Evolutionary conservation across 2,888 invertebrate genomes (phyloP), one percentile per base, ranked within the genome.

Genomic region (Oscheius sp.): DNA sequence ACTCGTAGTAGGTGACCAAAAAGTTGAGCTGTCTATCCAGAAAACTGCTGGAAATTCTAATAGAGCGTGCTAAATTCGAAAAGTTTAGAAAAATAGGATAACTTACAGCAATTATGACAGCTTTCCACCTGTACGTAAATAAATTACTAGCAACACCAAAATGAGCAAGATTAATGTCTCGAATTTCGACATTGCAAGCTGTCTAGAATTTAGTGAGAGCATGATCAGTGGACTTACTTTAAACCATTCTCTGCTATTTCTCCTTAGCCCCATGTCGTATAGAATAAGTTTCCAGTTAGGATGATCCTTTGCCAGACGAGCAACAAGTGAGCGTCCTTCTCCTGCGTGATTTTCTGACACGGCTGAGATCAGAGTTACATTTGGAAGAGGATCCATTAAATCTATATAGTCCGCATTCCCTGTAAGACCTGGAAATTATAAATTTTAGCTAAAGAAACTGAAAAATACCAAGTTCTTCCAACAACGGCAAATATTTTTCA

Each of bases 231-330:
- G 7, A 41, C 61, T 7, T 6, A 61, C 61, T 12, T 41, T 12
- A 23, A 61, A 61, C 61, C 61, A 61, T 43, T 3, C 25, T 21
- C 45, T 41, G 2, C 43, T 61, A 2, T 41, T 21, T n/a, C 43
- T 61, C 9, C n/a, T 61, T 21, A 61, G 18, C 3, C 61, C 61
- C n/a, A 61, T 41, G 43, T 61, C 61, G n/a, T 61, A 61, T 41
- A 61, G 6, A 13, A 41, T 9, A 43, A 61, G 13, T 43, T 9
- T 43, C n/a, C 21, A 61, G 6, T 43, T 2, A n/a, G 61, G 61
- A 41, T 61, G 61, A 5, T 18, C 21, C 21, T n/a, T 18, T 6
- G 41, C n/a, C 7, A 61, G 16, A 18, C 43, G 2, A 0, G 41
- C 5, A 16, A 61, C 23, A 1, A 43, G 18, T n/a, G n/a, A 35